Base-by-base conservation (phyloP, 2,888 invertebrate species). In the Lottia scabra region DNA sequence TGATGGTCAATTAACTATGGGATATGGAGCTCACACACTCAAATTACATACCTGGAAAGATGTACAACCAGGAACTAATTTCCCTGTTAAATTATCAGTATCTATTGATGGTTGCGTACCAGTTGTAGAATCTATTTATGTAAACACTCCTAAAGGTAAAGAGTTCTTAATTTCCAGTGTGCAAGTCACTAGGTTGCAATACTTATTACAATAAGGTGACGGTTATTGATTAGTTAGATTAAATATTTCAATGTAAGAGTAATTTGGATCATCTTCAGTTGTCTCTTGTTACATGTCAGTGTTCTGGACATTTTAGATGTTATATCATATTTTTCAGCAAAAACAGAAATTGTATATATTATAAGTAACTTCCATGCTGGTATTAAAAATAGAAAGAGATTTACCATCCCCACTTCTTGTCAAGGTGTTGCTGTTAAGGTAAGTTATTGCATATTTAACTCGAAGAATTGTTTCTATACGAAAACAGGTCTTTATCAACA, bases 291-390 rank as follows among this genome's bases (percentile, higher is more conserved):
- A 30, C 30, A 30, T 5, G 30, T 4, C 30, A 2, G 2, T 4
- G 30, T 4, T 30, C 30, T 5, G 30, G 30, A 30, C n/a, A n/a
- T n/a, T n/a, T n/a, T n/a, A n/a, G n/a, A n/a, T n/a, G n/a, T n/a
- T n/a, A n/a, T n/a, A n/a, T n/a, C n/a, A n/a, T n/a, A n/a, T n/a
- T n/a, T n/a, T 69, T 44, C 45, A 69, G 69, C 63, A 8, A 45
- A 69, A n/a, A 44, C 69, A 8, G 69, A 69, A 45, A 56, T 69
- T 15, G 63, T 69, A 15, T 69, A 69, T 56, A 63, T 69, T 30
- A 69, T 69, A 23, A 69, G 63, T n/a, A 43, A 38, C 15, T 69
- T 69, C 12, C 30, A 63, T 43, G 63, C 69, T 8, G 69, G 69
- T 27, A 69, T 69, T 38, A 68, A 62, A 38, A 15, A 68, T 6